Evolutionary conservation across 2,113 vertebrate species (phyloP).

Genomic region (Cyrtonyx montezumae): DNA sequence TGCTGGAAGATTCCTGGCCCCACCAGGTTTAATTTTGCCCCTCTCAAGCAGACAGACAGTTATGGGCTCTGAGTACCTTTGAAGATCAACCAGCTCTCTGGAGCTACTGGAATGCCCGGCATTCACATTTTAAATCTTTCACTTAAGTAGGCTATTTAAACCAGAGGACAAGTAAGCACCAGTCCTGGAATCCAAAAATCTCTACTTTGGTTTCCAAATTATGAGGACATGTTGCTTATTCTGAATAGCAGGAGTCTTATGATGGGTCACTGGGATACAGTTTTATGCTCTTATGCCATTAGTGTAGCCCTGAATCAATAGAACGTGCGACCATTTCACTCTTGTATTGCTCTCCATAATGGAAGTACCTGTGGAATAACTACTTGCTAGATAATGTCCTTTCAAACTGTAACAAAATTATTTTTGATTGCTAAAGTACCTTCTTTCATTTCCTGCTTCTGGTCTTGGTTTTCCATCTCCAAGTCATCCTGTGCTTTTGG

Average conservation of each 20-base stretch:
- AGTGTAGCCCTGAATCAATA: background rate
- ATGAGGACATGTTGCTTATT: background rate
- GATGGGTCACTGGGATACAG: background rate
- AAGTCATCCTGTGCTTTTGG: slow-evolving; percentile 85
- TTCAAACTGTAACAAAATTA: background rate
- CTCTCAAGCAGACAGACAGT: background rate
- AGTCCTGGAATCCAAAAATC: slow-evolving; percentile 8
- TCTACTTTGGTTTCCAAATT: background rate
- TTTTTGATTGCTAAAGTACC: slow-evolving; percentile 75
- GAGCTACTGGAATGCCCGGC: background rate
- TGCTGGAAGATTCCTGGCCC: background rate
- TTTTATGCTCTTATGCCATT: background rate
- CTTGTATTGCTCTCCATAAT: background rate
- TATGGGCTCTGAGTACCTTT: background rate
- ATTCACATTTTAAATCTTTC: background rate
- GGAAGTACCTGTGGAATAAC: background rate
- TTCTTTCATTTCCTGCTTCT: slow-evolving; percentile 89
- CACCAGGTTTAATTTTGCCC: background rate
- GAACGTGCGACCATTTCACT: background rate
- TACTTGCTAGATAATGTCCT: background rate
- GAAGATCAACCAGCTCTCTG: background rate
- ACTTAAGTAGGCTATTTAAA: background rate
- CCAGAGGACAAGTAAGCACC: slow-evolving; percentile 23
- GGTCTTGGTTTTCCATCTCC: slow-evolving; percentile 88
- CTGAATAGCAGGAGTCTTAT: background rate